Evolutionary conservation across 37 sponge, comb jelly and placozoan species (phyloP), one percentile per base, ranked within the genome.

Genomic region (Oscarella lobularis): DNA sequence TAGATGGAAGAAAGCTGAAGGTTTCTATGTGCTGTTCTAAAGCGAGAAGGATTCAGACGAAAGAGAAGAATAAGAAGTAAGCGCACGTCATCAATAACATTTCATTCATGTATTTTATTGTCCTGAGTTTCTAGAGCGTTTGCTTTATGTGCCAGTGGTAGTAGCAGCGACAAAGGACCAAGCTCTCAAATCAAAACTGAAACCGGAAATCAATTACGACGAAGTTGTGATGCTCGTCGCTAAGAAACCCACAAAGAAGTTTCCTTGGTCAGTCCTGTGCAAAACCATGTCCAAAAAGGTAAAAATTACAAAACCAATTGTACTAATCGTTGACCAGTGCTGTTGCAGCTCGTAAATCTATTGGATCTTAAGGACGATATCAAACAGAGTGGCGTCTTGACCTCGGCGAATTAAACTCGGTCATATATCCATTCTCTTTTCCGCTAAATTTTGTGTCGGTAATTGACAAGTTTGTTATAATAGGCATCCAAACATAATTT

Each of bases 141-240:
- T n/a, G n/a, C n/a, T n/a, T n/a, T n/a, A n/a, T n/a, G n/a, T n/a
- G n/a, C n/a, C n/a, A n/a, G n/a, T n/a, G n/a, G n/a, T n/a, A n/a
- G n/a, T n/a, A n/a, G n/a, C n/a, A n/a, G n/a, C n/a, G n/a, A n/a
- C n/a, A n/a, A n/a, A n/a, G n/a, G n/a, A n/a, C n/a, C n/a, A n/a
- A n/a, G 60, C 14, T 48, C 14, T 20, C 60, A 20, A 20, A 9
- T 9, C 20, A 9, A 27, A 27, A 20, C 14, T 27, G 14, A 20
- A 48, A 20, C 60, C 60, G 20, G 60, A 48, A 27, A 48, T 48
- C 60, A 69, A 79, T 4, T 29, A 68, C 5, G 40, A 38, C 3
- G 73, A 75, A n/a, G 71, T 80, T 40, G 81, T 37, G 14, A 6
- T 72, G 66, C 55, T 74, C 39, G 74, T 81, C 38, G 68, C 68